These are phyloP conservation scores for Porites lutea DNA, from an alignment of 64 coral and sea anemone genomes.

Conservation along the genomic window DNA sequence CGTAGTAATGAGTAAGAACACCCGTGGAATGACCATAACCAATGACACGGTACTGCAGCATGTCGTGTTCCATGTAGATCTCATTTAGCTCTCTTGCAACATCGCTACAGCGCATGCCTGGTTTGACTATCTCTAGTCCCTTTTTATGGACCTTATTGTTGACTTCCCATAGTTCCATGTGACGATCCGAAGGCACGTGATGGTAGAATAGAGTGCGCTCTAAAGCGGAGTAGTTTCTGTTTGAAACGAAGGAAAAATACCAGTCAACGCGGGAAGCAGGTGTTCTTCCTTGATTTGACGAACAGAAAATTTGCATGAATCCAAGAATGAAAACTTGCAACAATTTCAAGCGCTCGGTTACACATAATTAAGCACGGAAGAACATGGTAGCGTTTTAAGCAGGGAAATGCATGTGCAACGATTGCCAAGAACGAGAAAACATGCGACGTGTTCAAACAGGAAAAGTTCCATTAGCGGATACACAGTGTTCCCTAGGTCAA, in stretches of 20 bases:
- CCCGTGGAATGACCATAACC: constrained; percentile 95
- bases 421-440: no score
- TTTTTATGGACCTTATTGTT: constrained; percentile 82
- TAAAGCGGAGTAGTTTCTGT: constrained; percentile 83
- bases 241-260: background rate
- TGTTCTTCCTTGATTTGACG: no score
- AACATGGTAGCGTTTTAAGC: no score
- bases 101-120: constrained; percentile 79
- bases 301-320: no score
- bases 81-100: constrained; percentile 91
- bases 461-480: no score
- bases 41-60: constrained; percentile 85
- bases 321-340: no score
- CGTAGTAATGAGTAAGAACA: constrained; percentile 90
- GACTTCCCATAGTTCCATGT: constrained; percentile 89
- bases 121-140: constrained; percentile 88
- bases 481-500: no score
- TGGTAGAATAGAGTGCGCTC: constrained; percentile 92
- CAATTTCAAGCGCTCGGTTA: no score
- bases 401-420: no score
- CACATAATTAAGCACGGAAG: no score
- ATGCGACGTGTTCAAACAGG: no score
- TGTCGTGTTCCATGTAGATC: constrained; percentile 67
- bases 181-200: constrained; percentile 88
- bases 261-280: no score